Base-by-base conservation (phyloP, 2,888 invertebrate genomes). In the Phalangium opilio region DNA sequence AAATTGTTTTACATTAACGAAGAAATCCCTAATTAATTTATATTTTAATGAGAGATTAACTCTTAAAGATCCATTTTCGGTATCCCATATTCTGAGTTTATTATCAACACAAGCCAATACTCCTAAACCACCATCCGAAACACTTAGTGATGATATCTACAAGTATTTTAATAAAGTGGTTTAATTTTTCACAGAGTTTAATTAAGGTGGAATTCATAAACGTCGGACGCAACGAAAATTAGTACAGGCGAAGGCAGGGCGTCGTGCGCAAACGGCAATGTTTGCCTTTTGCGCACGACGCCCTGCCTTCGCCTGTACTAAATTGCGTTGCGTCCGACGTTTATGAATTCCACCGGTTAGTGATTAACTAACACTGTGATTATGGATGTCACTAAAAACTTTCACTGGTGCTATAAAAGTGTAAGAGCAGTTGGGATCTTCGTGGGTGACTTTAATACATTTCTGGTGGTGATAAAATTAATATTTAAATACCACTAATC, bases 41-140 rank as follows among this genome's bases (percentile, higher is more conserved):
- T 27, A 7, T 27, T 8, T 27, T 27, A 27, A 7, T 50, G 21
- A 11, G 57, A 57, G 42, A 48, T 64, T 59, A 62, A 73, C 71
- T 60, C 71, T 62, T 20, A 68, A 61, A 57, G 64, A 67, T 65
- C 78, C 76, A 61, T 71, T 73, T 55, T 72, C 68, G 41, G 73
- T 74, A 57, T 78, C 76, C 79, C 79, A 80, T 12, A 80, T 66
- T 44, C 73, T 61, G 2, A 79, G 62, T 57, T 71, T 71, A 50
- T 75, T 74, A 47, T 70, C 72, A 53, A 72, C 71, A 62, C 75
- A 74, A 47, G 74, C 73, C 10, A 79, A 79, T 14, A 76, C 72
- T 27, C 73, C 76, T 34, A 78, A 64, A 11, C 77, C 76, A 58
- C 74, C 76, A 43, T 71, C 66, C 42, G 76, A 73, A 2, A 73